These are phyloP conservation scores for Planiliza haematocheilus DNA, from an alignment of 2,113 vertebrate genomes.

Conservation along the genomic window DNA sequence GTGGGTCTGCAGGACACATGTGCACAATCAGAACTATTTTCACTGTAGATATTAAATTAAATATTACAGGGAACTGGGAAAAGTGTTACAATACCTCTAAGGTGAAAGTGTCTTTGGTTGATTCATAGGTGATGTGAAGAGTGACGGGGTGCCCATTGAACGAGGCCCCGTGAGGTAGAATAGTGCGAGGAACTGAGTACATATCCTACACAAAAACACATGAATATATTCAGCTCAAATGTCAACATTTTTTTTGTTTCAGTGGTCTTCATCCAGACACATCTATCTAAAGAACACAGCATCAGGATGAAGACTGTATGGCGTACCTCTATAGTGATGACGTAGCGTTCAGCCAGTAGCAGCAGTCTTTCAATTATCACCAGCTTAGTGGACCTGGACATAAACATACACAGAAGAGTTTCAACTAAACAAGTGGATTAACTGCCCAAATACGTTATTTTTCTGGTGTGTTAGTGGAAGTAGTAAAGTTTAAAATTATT, in stretches of 20 bases:
- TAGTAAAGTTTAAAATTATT: background rate
- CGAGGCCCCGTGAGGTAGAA: constrained; percentile 99
- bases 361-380: constrained; percentile 98
- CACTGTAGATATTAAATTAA: constrained; percentile 5
- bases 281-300: background rate
- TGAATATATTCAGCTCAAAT: background rate
- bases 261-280: background rate
- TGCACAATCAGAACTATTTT: constrained; percentile 7
- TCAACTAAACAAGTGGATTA: background rate
- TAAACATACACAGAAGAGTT: background rate
- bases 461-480: background rate
- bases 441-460: background rate
- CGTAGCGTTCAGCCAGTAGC: constrained; percentile 96
- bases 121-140: constrained; percentile 95
- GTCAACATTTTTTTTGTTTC: too few species aligned
- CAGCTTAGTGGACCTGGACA: constrained; percentile 94
- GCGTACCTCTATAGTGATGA: constrained; percentile 97
- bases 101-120: constrained; percentile 98
- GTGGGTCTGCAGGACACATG: constrained; percentile 89
- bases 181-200: constrained; percentile 97
- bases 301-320: background rate
- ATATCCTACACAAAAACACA: constrained; percentile 86
- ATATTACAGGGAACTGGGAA: background rate
- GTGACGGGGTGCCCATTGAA: constrained; percentile 97
- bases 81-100: constrained; percentile 87